These are phyloP conservation scores for Carollia perspicillata DNA, from an alignment of 2,113 vertebrate species.

Conservation along the genomic window DNA sequence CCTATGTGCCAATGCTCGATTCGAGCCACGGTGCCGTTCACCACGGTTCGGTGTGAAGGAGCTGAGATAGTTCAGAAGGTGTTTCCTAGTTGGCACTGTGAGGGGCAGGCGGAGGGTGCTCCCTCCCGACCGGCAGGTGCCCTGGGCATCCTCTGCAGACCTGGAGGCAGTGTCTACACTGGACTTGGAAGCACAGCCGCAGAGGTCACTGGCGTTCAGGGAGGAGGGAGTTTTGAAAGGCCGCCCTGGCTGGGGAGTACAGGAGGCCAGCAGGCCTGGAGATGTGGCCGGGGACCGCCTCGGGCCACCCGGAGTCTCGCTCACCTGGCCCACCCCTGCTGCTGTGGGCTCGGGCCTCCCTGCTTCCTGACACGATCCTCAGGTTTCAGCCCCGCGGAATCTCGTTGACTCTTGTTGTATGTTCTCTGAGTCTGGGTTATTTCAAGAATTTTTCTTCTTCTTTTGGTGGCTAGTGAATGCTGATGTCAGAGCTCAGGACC, in stretches of 20 bases:
- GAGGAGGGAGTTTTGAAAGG: constrained; percentile 1
- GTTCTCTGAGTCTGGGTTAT: constrained; percentile 54
- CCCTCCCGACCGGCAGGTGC: neutral
- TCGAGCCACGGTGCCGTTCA: neutral
- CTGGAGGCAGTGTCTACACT: neutral
- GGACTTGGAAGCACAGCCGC: neutral
- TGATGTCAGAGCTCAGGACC: neutral
- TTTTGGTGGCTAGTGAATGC: neutral
- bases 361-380: constrained; percentile 52
- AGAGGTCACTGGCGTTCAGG: neutral
- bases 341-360: constrained; percentile 40
- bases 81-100: neutral
- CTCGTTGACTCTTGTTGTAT: constrained; percentile 51
- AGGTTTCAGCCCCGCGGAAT: constrained; percentile 53
- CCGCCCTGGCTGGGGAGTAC: neutral
- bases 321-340: neutral
- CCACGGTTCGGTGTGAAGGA: neutral
- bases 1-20: neutral
- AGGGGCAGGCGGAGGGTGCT: neutral
- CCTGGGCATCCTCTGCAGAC: neutral
- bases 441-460: constrained; percentile 36
- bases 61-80: neutral
- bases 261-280: neutral
- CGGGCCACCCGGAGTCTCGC: neutral
- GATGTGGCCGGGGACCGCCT: neutral